These are phyloP conservation scores for Dermatophagoides farinae DNA, from an alignment of 1,140 invertebrate species.

Conservation along the genomic window DNA sequence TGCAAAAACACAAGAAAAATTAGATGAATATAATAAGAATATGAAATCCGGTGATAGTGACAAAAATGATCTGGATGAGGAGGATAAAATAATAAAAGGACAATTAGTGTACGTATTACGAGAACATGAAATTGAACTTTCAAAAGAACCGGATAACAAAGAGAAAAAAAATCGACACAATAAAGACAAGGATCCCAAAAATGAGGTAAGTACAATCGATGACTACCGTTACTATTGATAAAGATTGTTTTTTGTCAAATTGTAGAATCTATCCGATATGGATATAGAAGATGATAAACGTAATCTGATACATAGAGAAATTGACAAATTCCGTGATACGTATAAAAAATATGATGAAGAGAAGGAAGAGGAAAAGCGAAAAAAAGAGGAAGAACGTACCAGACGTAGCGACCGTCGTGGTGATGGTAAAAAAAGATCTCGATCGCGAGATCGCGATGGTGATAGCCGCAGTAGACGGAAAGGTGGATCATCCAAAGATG, in stretches of 20 bases:
- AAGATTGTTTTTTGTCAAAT: neutral
- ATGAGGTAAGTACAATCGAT: neutral
- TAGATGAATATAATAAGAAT: constrained; percentile 52
- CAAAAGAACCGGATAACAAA: constrained; percentile 7
- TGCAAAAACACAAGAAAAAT: constrained; percentile 78
- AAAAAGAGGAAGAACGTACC: constrained; percentile 20
- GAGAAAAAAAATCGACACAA: neutral
- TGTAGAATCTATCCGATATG: constrained; percentile 28
- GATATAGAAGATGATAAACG: constrained; percentile 84
- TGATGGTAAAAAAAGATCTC: constrained; percentile 21
- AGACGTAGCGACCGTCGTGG: constrained; percentile 22
- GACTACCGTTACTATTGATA: neutral
- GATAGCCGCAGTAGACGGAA: constrained; percentile 21
- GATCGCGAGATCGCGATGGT: constrained; percentile 22
- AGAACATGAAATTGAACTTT: constrained; percentile 20
- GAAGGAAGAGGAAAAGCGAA: constrained; percentile 23
- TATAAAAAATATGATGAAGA: constrained; percentile 42
- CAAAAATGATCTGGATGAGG: constrained; percentile 22
- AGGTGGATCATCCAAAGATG: constrained; percentile 17
- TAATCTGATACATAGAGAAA: constrained; percentile 73
- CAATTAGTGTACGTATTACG: constrained; percentile 17
- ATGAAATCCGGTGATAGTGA: constrained; percentile 28
- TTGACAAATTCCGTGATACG: constrained; percentile 85
- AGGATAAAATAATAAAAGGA: constrained; percentile 21
- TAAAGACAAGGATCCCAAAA: neutral